Evolutionary conservation across 2,888 invertebrate species (phyloP).

Genomic region (Chydorus sphaericus): DNA sequence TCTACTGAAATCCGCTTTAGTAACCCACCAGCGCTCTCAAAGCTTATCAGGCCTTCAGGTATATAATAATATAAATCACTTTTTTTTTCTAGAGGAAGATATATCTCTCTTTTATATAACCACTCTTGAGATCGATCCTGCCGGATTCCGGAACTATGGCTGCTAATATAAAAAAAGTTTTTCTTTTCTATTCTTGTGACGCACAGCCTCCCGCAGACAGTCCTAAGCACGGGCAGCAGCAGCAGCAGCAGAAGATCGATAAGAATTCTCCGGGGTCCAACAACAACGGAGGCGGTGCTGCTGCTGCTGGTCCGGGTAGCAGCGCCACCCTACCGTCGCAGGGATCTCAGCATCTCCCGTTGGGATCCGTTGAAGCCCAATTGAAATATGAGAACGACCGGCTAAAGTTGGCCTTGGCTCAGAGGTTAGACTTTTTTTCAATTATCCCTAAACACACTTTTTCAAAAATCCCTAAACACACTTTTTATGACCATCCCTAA

Average conservation of each 20-base stretch:
- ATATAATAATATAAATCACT: no score
- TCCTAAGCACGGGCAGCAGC: constrained; percentile 53
- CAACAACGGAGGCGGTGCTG: not conserved
- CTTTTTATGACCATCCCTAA: no score
- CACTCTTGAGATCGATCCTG: no score
- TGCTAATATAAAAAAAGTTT: not conserved
- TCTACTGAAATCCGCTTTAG: constrained; percentile 17
- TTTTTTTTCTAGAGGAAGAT: no score
- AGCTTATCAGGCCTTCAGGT: constrained; percentile 30
- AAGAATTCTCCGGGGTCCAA: constrained; percentile 22
- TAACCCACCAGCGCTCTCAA: constrained; percentile 32
- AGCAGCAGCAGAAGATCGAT: constrained; percentile 25
- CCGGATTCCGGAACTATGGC: no score
- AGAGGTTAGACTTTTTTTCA: no score
- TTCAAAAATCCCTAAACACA: no score
- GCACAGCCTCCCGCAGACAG: constrained; percentile 33
- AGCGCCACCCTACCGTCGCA: constrained; percentile 29
- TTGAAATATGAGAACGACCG: constrained; percentile 94
- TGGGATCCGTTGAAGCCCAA: constrained; percentile 54
- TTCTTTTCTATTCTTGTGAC: not conserved
- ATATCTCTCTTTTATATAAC: no score
- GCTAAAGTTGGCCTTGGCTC: constrained; percentile 82
- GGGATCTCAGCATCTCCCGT: constrained; percentile 16
- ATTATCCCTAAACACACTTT: no score
- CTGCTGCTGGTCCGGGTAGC: constrained; percentile 12